Conservation (phyloP, 2,888 invertebrate species). For the Lysandra bellargus region DNA sequence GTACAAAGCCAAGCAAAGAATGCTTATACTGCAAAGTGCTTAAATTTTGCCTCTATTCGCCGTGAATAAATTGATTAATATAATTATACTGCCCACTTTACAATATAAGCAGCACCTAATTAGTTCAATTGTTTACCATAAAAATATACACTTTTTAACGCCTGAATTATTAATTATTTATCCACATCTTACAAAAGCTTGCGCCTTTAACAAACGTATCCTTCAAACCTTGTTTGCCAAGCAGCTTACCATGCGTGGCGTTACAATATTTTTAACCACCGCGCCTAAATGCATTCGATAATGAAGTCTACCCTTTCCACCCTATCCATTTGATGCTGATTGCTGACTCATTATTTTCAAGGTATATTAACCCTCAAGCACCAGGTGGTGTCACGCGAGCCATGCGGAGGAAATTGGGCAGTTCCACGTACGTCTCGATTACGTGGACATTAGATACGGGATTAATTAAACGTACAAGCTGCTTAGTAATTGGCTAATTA, state of each 20-base stretch:
- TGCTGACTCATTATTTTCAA: conserved; percentile 6
- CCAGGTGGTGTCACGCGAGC: conserved; percentile 4
- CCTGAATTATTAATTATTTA: too few relatives aligned
- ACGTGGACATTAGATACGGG: neutral
- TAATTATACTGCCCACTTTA: too few relatives aligned
- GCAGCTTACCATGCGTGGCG: neutral
- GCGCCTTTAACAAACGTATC: too few relatives aligned
- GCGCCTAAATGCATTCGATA: neutral
- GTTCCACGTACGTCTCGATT: conserved; percentile 18
- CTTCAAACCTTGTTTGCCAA: too few relatives aligned
- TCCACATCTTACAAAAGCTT: too few relatives aligned
- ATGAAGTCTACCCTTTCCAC: neutral
- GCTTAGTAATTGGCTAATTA: neutral
- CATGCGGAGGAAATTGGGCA: conserved; percentile 2
- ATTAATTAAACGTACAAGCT: neutral
- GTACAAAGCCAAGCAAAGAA: too few relatives aligned
- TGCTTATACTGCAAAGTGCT: too few relatives aligned
- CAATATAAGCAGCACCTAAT: too few relatives aligned
- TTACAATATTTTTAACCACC: neutral
- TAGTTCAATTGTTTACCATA: too few relatives aligned
- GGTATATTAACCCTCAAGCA: neutral
- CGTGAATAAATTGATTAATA: too few relatives aligned
- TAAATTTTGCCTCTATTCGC: too few relatives aligned
- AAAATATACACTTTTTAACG: too few relatives aligned
- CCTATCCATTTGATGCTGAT: conserved; percentile 7